Base-by-base conservation (phyloP, 2,888 invertebrate genomes). In the Cantharis flavilabris region DNA sequence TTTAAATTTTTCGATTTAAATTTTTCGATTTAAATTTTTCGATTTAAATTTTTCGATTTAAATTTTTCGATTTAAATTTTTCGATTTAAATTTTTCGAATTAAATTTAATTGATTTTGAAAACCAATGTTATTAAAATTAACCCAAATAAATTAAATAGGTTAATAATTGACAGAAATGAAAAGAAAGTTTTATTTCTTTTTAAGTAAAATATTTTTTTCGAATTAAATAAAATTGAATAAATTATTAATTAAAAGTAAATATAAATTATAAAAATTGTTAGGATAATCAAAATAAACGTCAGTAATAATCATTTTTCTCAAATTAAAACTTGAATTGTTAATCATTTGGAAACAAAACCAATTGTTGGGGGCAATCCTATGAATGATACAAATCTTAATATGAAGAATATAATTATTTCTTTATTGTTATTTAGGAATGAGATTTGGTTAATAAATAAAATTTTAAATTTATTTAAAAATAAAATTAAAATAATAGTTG, bases 271-370 rank as follows among this genome's bases (percentile, higher is more conserved):
- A 84, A 91, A 88, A 89, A 91, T 88, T 69, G 91, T 90, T 85
- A 88, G 86, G 85, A 90, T 85, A 82, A 91, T 85, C 88, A 91
- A 89, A 83, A 90, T 85, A 82, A 89, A 86, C 80, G 87, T 85
- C 86, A 90, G 77, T 76, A 90, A 76, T 82, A 85, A 87, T 84
- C 88, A 87, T 62, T 90, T 87, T 84, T 87, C 89, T 74, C 84
- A 81, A 79, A 90, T 87, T 88, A 91, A 79, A 84, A 86, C 88
- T 88, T 91, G 90, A 86, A 92, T 90, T 77, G 90, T 86, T 83
- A 91, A 83, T 90, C 91, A 92, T 90, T 92, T 92, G 3, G 92
- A 91, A 0, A 91, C 87, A 89, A 92, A 92, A 89, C 92, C 92
- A 85, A 92, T 83, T 84, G 92, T 91, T 0, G 92, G 92, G 0